Conservation (phyloP, 2,797 vertebrate genomes). For the Saxicola maurus region DNA sequence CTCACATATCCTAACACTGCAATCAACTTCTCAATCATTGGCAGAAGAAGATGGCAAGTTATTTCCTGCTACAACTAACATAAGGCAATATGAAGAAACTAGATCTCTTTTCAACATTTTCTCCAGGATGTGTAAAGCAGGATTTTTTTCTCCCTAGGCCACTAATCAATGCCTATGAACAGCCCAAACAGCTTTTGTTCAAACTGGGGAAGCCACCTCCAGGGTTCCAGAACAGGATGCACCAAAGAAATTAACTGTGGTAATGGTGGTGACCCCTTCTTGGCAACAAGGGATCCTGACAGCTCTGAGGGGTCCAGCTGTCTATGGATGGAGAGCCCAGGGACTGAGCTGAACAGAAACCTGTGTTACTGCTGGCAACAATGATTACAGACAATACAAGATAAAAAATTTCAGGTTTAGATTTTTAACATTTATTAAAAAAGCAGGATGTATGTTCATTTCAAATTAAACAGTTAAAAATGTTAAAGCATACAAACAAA, state of each 20-base stretch:
- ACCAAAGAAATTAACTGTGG: background rate
- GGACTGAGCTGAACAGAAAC: background rate
- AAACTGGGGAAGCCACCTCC: background rate
- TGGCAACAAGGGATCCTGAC: background rate
- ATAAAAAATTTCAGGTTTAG: constrained; percentile 2
- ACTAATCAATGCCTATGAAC: background rate
- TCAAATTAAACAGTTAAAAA: constrained; percentile 84
- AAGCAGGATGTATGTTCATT: constrained; percentile 82
- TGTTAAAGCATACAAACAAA: constrained; percentile 93
- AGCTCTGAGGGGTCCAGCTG: background rate
- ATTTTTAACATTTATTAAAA: constrained; percentile 80
- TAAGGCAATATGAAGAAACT: background rate
- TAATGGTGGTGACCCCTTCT: background rate
- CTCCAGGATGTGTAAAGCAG: background rate
- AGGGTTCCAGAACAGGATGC: background rate
- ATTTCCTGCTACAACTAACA: background rate
- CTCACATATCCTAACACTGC: background rate
- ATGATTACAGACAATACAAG: background rate
- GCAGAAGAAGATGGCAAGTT: background rate
- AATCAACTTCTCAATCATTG: background rate
- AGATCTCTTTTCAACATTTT: background rate
- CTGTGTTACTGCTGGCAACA: background rate
- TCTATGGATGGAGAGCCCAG: background rate
- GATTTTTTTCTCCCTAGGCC: background rate
- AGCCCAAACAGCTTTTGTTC: background rate